A percentile compares a stretch with the other conserved stretches of the same genome.
These are phyloP conservation scores for Escarpia spicata DNA, from an alignment of 2,888 invertebrate genomes.

Conservation along the genomic window DNA sequence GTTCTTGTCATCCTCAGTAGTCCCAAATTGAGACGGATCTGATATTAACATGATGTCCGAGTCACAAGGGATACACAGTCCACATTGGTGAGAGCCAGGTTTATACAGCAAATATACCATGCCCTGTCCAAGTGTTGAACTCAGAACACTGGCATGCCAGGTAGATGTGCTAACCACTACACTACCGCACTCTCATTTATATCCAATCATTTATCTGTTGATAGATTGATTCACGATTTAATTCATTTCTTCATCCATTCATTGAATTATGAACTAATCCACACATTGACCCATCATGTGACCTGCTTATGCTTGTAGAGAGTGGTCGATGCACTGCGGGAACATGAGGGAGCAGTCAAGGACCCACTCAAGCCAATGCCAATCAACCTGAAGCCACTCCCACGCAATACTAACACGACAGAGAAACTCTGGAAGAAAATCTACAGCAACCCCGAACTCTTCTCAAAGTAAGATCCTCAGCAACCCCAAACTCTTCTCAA, in stretches of 20 bases:
- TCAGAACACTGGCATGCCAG: too few relatives aligned
- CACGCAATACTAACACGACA: slow-evolving; percentile 54
- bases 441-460: slow-evolving; percentile 57
- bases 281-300: neutral
- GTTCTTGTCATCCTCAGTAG: too few relatives aligned
- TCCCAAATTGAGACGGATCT: too few relatives aligned
- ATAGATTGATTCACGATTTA: too few relatives aligned
- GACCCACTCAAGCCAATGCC: slow-evolving; percentile 46
- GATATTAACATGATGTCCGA: too few relatives aligned
- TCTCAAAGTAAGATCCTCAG: slow-evolving; percentile 34
- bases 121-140: too few relatives aligned
- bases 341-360: slow-evolving; percentile 57
- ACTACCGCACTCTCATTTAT: too few relatives aligned
- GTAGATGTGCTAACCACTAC: too few relatives aligned
- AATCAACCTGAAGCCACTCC: slow-evolving; percentile 52
- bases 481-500: slow-evolving; percentile 52
- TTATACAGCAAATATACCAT: too few relatives aligned
- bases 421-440: slow-evolving; percentile 55
- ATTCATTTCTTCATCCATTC: neutral
- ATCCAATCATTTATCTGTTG: too few relatives aligned
- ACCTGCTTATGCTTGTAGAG: slow-evolving; percentile 45
- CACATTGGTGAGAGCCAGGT: too few relatives aligned
- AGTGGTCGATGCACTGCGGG: slow-evolving; percentile 60
- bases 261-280: neutral
- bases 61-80: too few relatives aligned